phyloP scores from a whole-genome alignment of 2,113 vertebrate genomes.

The Pristiophorus japonicus region DNA sequence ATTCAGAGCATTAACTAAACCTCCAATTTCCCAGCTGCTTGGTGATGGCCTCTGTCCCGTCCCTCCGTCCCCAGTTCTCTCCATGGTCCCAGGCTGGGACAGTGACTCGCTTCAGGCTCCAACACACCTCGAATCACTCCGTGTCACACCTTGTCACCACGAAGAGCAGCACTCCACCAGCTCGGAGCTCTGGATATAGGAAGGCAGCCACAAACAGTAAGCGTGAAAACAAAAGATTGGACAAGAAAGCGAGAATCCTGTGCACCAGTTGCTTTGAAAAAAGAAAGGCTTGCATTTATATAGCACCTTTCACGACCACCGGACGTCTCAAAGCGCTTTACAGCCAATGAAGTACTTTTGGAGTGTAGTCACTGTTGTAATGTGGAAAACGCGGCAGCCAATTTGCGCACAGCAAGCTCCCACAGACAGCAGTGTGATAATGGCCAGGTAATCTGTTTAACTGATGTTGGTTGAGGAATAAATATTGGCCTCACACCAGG shows the following conservation, averaged over 20 bases:
- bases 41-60: neutral
- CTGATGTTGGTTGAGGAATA: neutral
- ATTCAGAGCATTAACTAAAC: neutral
- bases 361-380: neutral
- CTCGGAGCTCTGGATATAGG: neutral
- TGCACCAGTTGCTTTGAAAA: neutral
- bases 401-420: neutral
- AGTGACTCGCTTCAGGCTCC: neutral
- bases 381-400: neutral
- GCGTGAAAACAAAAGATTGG: neutral
- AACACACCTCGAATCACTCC: neutral
- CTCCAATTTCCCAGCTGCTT: neutral
- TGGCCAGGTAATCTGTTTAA: neutral
- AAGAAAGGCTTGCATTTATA: neutral
- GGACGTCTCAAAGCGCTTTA: neutral
- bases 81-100: neutral
- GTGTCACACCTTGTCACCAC: neutral
- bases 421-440: neutral
- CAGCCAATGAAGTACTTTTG: neutral
- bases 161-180: neutral
- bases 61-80: neutral
- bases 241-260: neutral
- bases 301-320: neutral
- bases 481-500: neutral
- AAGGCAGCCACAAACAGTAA: neutral